These are phyloP conservation scores for Drosophila equinoxialis DNA, from an alignment of 1,140 invertebrate genomes.

Conservation along the genomic window DNA sequence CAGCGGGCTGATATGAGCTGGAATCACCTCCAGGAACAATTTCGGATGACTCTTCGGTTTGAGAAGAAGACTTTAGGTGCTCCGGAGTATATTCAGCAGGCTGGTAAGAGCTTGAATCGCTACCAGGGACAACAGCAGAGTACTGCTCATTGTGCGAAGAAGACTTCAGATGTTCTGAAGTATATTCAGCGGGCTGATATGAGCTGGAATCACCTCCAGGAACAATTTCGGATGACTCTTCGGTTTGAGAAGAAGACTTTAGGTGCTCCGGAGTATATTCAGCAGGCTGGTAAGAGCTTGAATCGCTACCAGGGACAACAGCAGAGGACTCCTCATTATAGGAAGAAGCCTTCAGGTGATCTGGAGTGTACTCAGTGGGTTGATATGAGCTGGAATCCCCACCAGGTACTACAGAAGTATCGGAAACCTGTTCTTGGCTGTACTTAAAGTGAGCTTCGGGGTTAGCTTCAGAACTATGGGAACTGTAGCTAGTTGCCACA, in stretches of 20 bases:
- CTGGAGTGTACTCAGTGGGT: conserved; percentile 34
- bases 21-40: conserved; percentile 16
- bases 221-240: conserved; percentile 3
- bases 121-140: conserved; percentile 8
- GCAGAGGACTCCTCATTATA: neutral
- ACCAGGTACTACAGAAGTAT: conserved; percentile 29
- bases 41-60: neutral
- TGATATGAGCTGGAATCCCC: conserved; percentile 41
- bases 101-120: conserved; percentile 25
- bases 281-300: conserved; percentile 27
- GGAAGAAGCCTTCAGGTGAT: neutral
- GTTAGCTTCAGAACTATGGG: neutral
- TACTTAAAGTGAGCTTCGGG: neutral
- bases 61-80: neutral
- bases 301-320: conserved; percentile 18
- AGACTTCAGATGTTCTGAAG: neutral
- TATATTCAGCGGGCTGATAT: conserved; percentile 27
- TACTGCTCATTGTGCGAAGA: neutral
- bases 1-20: conserved; percentile 10
- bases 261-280: conserved; percentile 21
- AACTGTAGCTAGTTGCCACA: neutral
- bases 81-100: conserved; percentile 30
- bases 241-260: neutral
- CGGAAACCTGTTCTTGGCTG: neutral
- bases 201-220: conserved; percentile 27